Percentiles rank a stretch among this genome's conserved stretches.
Conservation (phyloP, 2,888 invertebrate species). For the Hyposoter didymator region DNA sequence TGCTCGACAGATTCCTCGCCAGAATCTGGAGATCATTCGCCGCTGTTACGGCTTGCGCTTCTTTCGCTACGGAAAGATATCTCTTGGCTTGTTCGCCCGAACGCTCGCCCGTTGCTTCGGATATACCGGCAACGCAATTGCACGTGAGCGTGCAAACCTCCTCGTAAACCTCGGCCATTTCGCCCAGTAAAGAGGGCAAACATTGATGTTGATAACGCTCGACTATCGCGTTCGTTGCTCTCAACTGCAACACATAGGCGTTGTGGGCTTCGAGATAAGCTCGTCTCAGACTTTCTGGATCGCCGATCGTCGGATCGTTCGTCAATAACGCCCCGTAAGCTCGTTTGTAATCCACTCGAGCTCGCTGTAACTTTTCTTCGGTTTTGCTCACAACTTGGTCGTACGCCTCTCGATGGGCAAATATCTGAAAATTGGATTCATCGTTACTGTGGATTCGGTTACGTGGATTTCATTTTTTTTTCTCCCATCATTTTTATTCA, state of each 20-base stretch:
- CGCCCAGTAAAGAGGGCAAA: slow-evolving; percentile 94
- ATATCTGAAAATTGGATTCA: slow-evolving; percentile 84
- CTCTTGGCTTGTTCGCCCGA: slow-evolving; percentile 94
- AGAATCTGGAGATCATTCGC: slow-evolving; percentile 91
- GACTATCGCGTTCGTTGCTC: slow-evolving; percentile 96
- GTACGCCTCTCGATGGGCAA: slow-evolving; percentile 95
- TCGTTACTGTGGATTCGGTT: neutral
- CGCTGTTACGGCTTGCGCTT: slow-evolving; percentile 91
- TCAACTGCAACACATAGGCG: slow-evolving; percentile 95
- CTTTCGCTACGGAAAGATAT: slow-evolving; percentile 92
- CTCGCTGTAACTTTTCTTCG: slow-evolving; percentile 92
- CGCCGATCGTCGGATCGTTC: slow-evolving; percentile 83
- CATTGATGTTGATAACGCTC: slow-evolving; percentile 95
- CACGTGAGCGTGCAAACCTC: slow-evolving; percentile 89
- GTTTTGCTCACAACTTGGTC: slow-evolving; percentile 95
- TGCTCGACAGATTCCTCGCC: slow-evolving; percentile 87
- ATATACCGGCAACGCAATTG: slow-evolving; percentile 87
- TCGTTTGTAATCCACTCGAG: slow-evolving; percentile 93
- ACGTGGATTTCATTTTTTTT: neutral
- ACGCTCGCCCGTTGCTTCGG: slow-evolving; percentile 95
- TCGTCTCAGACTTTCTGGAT: slow-evolving; percentile 87
- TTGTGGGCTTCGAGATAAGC: slow-evolving; percentile 97
- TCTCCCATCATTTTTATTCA: neutral
- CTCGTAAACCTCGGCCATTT: slow-evolving; percentile 96
- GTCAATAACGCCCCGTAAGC: slow-evolving; percentile 92